A percentile compares a stretch with the other conserved stretches of the same genome.
Evolutionary conservation across 2,113 vertebrate species (phyloP).

Genomic region (Platysteira castanea): DNA sequence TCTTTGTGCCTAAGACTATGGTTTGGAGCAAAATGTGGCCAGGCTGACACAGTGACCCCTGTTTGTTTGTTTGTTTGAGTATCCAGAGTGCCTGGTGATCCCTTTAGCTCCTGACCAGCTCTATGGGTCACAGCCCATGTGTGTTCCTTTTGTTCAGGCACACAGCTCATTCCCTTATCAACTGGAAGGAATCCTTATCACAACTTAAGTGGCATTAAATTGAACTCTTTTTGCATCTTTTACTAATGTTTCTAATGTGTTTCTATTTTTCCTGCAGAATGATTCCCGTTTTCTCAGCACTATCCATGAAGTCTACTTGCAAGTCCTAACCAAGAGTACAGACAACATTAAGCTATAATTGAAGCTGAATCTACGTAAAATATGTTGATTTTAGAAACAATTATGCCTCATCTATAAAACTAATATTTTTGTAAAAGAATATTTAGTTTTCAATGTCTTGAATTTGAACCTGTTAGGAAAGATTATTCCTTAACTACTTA

Average conservation of each 20-base stretch:
- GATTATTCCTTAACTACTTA: slow-evolving; percentile 65
- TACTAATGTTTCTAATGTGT: not conserved
- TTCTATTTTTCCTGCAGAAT: slow-evolving; percentile 74
- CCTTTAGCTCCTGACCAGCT: not conserved
- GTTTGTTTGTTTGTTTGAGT: not conserved
- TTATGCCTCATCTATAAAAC: slow-evolving; percentile 62
- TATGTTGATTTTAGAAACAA: slow-evolving; percentile 48
- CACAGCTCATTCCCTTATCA: not conserved
- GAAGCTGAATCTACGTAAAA: slow-evolving; percentile 2
- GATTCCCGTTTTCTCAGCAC: slow-evolving; percentile 88
- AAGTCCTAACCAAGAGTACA: slow-evolving; percentile 86
- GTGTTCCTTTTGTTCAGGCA: not conserved
- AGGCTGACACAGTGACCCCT: not conserved
- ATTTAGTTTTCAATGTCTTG: slow-evolving; percentile 65
- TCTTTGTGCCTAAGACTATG: not conserved
- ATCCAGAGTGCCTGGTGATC: not conserved
- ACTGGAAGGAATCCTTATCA: not conserved
- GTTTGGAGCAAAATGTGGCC: not conserved
- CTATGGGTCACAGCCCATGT: not conserved
- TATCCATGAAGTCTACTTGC: slow-evolving; percentile 92
- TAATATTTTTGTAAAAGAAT: slow-evolving; percentile 62
- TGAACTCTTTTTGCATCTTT: not conserved
- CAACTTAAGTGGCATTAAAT: not conserved
- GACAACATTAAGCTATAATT: slow-evolving; percentile 85
- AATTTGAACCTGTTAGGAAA: slow-evolving; percentile 64